Evolutionary conservation across 2,113 vertebrate genomes (phyloP).

Genomic region (Typhlomys cinereus): DNA sequence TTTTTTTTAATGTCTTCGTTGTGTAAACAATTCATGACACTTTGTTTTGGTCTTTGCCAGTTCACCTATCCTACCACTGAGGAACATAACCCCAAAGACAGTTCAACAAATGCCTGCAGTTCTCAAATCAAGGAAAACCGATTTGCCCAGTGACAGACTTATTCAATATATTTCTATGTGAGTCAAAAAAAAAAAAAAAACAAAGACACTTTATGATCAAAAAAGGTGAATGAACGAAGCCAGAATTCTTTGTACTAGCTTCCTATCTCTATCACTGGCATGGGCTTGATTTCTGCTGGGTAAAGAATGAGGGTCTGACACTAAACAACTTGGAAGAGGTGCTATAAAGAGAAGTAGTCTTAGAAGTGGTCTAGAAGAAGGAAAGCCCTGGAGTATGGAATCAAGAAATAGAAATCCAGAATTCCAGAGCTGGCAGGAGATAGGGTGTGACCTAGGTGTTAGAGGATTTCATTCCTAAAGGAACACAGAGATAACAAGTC

Average conservation of each 20-base stretch:
- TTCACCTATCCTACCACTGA: neutral
- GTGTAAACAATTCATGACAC: neutral
- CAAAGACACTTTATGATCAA: slow-evolving; percentile 23
- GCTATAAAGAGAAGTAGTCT: neutral
- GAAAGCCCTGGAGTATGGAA: neutral
- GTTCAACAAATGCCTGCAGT: neutral
- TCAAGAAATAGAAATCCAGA: neutral
- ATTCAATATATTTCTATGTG: neutral
- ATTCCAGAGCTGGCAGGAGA: neutral
- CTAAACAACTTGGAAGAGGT: neutral
- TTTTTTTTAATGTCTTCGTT: neutral
- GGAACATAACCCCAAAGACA: neutral
- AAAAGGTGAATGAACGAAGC: slow-evolving; percentile 32
- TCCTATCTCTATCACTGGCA: neutral
- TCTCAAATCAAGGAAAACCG: slow-evolving; percentile 48
- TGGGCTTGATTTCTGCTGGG: neutral
- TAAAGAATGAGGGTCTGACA: neutral
- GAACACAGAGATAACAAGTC: no score
- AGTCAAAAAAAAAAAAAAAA: slow-evolving; percentile 46
- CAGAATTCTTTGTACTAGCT: slow-evolving; percentile 39
- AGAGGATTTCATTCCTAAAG: neutral
- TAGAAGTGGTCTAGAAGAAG: neutral
- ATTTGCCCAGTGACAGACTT: neutral
- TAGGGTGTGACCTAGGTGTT: neutral
- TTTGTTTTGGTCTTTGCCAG: slow-evolving; percentile 15